phyloP scores from a whole-genome alignment of 1,140 invertebrate species.

The Vanessa tameamea region DNA sequence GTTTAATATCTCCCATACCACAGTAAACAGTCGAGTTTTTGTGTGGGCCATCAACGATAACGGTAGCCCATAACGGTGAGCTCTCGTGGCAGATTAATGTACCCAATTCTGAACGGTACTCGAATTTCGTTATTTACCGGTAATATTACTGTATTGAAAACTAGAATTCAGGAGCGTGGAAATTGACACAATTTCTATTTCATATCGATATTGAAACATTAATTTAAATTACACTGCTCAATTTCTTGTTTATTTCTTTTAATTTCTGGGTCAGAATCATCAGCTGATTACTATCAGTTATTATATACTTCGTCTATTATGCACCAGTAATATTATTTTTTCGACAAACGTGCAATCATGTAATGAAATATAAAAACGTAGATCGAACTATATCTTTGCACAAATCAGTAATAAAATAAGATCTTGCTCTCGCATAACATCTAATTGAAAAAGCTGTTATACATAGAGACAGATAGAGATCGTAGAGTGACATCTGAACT shows the following conservation, averaged over 20 bases:
- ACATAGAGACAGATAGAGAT: too few species aligned
- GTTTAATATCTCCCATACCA: slow-evolving; percentile 6
- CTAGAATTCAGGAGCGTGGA: slow-evolving; percentile 23
- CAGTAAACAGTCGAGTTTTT: slow-evolving; percentile 4
- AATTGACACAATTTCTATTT: slow-evolving; percentile 17
- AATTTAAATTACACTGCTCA: background rate
- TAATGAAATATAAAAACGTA: too few species aligned
- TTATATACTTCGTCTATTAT: too few species aligned
- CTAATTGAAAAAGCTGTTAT: too few species aligned
- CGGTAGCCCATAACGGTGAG: slow-evolving; percentile 23
- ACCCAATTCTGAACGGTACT: slow-evolving; percentile 21
- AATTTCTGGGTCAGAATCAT: background rate
- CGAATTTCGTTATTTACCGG: slow-evolving; percentile 19
- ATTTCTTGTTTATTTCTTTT: background rate
- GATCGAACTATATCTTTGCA: too few species aligned
- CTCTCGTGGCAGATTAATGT: slow-evolving; percentile 28
- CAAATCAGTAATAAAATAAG: too few species aligned
- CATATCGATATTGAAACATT: background rate
- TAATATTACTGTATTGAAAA: slow-evolving; percentile 14
- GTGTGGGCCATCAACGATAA: slow-evolving; percentile 21
- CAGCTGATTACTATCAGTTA: too few species aligned
- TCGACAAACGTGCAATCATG: too few species aligned
- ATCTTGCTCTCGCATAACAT: too few species aligned
- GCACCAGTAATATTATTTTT: too few species aligned
- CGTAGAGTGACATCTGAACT: too few species aligned